Evolutionary conservation across 2,113 vertebrate genomes (phyloP), one percentile per base, ranked within the genome.

Genomic region (Ranitomeya imitator): DNA sequence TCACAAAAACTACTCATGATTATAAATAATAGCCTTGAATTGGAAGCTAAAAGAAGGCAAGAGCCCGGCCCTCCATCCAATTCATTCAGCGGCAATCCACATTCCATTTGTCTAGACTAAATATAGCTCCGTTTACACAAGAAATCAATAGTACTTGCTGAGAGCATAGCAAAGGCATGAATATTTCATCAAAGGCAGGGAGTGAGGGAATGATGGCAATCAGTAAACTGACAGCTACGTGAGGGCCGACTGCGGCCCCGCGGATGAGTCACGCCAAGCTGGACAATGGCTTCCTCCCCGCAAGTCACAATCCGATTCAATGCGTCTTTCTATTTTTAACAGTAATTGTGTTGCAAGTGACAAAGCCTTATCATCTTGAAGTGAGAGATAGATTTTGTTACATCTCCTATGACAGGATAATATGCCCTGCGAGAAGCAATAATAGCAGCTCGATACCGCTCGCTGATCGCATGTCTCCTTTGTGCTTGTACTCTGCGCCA

Each of bases 41-140:
- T 93, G 93, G 96, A 94, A 96, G 92, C 95, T 94, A 93, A 0
- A 79, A 91, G 92, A 91, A 93, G 92, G 93, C 93, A 92, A 93
- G 89, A 90, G 90, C 91, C 88, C 90, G 90, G 92, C 91, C 93
- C 95, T 95, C 95, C 91, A 95, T 95, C 93, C 94, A 94, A 95
- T 95, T 94, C 95, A 95, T 95, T 94, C 94, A 93, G 92, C 95
- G 94, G 95, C 94, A 95, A 95, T 95, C 93, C 96, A 95, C 95
- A 96, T 97, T 97, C 97, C 95, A 96, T 96, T 96, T 96, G 95
- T 96, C 94, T 95, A 94, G 94, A 95, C 96, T 98, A 97, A 97
- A 97, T 97, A 97, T 97, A 97, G 95, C 93, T 57, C 6, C 94
- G 92, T 95, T 96, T 96, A 96, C 94, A 96, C 94, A 97, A 97